Conservation (phyloP, 37 sponge, comb jelly and placozoan genomes). For the Bolinopsis microptera region DNA sequence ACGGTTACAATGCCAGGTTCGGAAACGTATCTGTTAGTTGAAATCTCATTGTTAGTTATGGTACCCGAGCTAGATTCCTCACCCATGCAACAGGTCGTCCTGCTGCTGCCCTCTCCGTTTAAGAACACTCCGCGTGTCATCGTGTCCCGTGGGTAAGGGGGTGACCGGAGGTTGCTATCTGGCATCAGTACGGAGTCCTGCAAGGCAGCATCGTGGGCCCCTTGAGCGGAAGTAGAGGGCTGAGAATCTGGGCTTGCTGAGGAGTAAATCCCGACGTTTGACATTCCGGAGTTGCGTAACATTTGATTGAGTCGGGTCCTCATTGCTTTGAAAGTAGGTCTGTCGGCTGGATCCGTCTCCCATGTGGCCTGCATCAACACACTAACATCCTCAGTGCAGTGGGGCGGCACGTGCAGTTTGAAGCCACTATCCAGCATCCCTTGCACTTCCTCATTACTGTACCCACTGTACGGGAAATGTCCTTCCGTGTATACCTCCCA, state of each 20-base stretch:
- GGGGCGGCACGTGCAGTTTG: not conserved
- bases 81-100: no score
- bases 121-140: not conserved
- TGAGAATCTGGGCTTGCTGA: no score
- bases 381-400: constrained; percentile 47
- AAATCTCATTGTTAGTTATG: no score
- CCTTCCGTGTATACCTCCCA: constrained; percentile 48
- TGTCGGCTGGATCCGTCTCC: not conserved
- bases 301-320: not conserved
- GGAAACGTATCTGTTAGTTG: no score
- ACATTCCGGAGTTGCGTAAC: not conserved
- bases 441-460: constrained; percentile 13
- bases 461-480: not conserved
- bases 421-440: not conserved
- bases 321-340: not conserved
- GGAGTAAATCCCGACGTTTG: no score
- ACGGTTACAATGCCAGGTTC: no score
- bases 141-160: not conserved
- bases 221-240: no score
- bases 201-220: not conserved
- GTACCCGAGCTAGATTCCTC: no score
- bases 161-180: no score
- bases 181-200: no score
- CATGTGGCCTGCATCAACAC: constrained; percentile 14
- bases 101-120: no score